Base-by-base conservation (phyloP, 2,888 invertebrate species). In the Sinopyrophorus schimmeli region DNA sequence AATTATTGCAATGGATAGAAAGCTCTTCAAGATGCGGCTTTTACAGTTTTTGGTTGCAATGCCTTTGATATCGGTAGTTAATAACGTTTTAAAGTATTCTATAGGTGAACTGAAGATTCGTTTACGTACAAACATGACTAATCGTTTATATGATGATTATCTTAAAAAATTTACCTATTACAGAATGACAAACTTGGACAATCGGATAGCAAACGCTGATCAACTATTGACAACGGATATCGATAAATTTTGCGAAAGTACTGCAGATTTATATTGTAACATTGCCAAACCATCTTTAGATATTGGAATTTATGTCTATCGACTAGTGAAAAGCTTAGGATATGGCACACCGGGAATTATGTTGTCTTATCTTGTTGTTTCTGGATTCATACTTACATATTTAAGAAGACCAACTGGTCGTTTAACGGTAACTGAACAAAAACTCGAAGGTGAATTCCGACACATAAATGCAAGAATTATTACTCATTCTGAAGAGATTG, bases 381-480 rank as follows among this genome's bases (percentile, higher is more conserved):
- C 96, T 35, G 98, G 98, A 41, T 75, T 88, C 2, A 74, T 94
- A 52, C 75, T 98, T 42, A 96, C 97, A 0, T 85, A 89, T 64
- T 75, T 96, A 42, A 80, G 97, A 55, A 83, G 86, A 61, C 97
- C 97, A 0, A 89, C 93, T 53, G 93, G 81, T 1, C 78, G 83
- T 32, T 80, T 98, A 77, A 98, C 98, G 0, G 92, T 95, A 0
- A 84, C 84, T 52, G 98, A 99, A 72, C 98, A 98, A 73, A 91
- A 92, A 70, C 76, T 97, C n/a, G 99, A 99, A 77, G 99, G 98
- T 40, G 97, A 99, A 78, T 97, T 93, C 75, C 82, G 98, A 69
- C 97, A 93, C 68, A 94, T 97, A 18, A 95, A 99, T 73, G 92
- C 97, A 1, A 58, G 98, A 37, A 79, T 99, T 17, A 98, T 99